A percentile compares a stretch with the other conserved stretches of the same genome.
Conservation (phyloP, 1,140 invertebrate genomes). For the Sitobion miscanthi region DNA sequence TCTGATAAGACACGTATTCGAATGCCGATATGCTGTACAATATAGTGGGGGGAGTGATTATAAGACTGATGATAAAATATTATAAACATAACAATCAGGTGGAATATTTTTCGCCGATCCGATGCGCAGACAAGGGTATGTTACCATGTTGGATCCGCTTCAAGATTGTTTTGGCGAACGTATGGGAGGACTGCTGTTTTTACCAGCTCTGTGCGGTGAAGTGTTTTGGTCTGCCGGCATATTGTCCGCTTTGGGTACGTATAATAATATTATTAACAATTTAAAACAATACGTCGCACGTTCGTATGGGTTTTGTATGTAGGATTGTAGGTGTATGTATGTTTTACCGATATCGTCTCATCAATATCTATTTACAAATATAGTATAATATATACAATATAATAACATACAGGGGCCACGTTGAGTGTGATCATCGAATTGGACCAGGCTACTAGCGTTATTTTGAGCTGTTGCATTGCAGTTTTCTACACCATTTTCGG, state of each 20-base stretch:
- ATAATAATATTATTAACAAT: background rate
- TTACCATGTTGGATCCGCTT: constrained; percentile 98
- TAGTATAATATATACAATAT: background rate
- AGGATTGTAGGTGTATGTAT: background rate
- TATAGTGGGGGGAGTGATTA: background rate
- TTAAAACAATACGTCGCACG: background rate
- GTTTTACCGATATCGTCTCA: background rate
- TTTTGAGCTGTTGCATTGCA: constrained; percentile 93
- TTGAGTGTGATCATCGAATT: constrained; percentile 96
- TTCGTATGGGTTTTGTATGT: background rate
- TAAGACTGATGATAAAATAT: constrained; percentile 25
- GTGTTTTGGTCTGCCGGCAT: constrained; percentile 98
- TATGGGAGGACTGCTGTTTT: constrained; percentile 95
- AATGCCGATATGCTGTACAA: background rate
- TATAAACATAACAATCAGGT: constrained; percentile 67
- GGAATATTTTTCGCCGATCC: constrained; percentile 97
- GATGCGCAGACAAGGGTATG: constrained; percentile 96
- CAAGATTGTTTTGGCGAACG: constrained; percentile 94
- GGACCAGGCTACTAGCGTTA: constrained; percentile 89
- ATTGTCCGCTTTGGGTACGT: constrained; percentile 86
- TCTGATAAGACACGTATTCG: background rate
- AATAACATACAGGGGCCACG: constrained; percentile 75
- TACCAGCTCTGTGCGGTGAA: constrained; percentile 96
- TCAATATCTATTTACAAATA: background rate
- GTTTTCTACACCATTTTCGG: constrained; percentile 98